phyloP scores from a whole-genome alignment of 2,888 invertebrate genomes.

The Anoplius nigerrimus region DNA sequence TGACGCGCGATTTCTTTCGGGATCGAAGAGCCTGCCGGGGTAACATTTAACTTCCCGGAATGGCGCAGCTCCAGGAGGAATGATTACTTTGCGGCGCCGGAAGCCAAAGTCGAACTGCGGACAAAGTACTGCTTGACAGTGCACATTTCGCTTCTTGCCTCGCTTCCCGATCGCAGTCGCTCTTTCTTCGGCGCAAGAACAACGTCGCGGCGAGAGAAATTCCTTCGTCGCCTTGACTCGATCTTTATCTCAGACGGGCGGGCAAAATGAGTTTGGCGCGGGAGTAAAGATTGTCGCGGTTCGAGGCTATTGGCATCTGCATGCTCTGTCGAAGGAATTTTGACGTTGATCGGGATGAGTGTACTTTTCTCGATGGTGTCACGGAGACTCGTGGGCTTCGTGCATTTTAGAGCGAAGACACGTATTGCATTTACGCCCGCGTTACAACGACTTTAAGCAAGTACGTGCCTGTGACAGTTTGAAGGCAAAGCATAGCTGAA shows the following conservation, averaged over 20 bases:
- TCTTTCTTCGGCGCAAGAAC: background rate
- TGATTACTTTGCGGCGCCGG: no score
- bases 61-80: no score
- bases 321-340: slow-evolving; percentile 39
- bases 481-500: slow-evolving; percentile 11
- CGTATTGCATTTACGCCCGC: slow-evolving; percentile 53
- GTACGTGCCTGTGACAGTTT: slow-evolving; percentile 34
- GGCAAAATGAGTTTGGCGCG: slow-evolving; percentile 30
- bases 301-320: slow-evolving; percentile 20
- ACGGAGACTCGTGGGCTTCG: slow-evolving; percentile 14
- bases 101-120: no score
- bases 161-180: background rate
- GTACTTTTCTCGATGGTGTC: slow-evolving; percentile 14
- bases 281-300: slow-evolving; percentile 20
- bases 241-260: slow-evolving; percentile 7
- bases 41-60: no score
- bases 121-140: no score
- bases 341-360: slow-evolving; percentile 31
- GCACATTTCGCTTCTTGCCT: no score
- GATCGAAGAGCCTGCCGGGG: no score
- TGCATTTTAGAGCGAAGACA: slow-evolving; percentile 48
- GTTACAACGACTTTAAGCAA: slow-evolving; percentile 53
- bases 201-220: slow-evolving; percentile 3
- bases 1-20: no score
- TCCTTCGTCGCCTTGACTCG: background rate